Evolutionary conservation across 2,113 vertebrate species (phyloP).

Genomic region (Oostethus manadensis): DNA sequence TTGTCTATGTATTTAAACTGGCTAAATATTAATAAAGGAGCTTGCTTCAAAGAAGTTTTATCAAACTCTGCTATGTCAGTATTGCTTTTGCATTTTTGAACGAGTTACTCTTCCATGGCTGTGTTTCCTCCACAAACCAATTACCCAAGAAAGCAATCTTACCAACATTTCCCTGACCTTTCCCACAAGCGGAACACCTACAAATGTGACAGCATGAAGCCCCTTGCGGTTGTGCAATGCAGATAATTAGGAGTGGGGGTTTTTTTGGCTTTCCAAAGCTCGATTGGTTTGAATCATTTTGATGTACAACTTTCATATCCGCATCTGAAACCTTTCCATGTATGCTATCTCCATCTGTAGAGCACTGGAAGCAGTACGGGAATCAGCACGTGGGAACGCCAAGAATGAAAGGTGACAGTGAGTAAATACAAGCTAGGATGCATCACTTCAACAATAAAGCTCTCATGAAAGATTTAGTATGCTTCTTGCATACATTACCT

Average conservation of each 20-base stretch:
- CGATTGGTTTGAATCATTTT: not conserved
- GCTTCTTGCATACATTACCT: constrained; percentile 29
- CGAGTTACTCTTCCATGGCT: not conserved
- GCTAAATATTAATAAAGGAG: too few relatives aligned
- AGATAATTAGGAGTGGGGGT: not conserved
- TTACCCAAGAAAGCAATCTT: constrained; percentile 3
- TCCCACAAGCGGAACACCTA: constrained; percentile 8
- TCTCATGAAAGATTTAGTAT: constrained; percentile 46
- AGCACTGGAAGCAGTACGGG: not conserved
- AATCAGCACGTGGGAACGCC: not conserved
- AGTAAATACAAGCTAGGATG: constrained; percentile 1
- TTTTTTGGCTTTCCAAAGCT: not conserved
- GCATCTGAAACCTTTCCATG: not conserved
- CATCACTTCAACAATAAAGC: constrained; percentile 20
- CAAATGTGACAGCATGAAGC: not conserved
- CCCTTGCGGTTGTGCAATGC: not conserved
- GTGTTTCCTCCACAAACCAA: constrained; percentile 1
- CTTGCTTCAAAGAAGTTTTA: too few relatives aligned
- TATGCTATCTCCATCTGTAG: not conserved
- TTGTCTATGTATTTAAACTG: too few relatives aligned
- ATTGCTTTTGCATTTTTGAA: not conserved
- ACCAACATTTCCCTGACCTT: constrained; percentile 11
- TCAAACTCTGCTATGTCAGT: not conserved
- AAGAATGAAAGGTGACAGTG: not conserved
- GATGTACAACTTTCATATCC: too few relatives aligned